These are phyloP conservation scores for Ochotona princeps DNA, from an alignment of 2,113 vertebrate species.

Conservation along the genomic window DNA sequence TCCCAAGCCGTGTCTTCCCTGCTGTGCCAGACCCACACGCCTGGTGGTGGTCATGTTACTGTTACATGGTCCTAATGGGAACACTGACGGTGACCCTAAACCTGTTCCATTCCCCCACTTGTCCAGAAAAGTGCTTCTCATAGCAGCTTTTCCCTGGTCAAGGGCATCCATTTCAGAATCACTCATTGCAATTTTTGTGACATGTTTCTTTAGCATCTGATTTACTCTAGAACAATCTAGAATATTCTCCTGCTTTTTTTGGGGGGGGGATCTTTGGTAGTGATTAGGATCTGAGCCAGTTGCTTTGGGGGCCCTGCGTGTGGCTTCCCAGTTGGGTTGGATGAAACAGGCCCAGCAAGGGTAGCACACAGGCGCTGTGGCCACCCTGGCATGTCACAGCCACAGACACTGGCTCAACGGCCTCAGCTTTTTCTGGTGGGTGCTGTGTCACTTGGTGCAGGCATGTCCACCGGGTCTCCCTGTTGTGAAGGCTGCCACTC, in stretches of 20 bases:
- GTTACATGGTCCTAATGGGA: conserved; percentile 1
- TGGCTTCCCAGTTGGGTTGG: not conserved
- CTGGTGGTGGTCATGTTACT: too few relatives aligned
- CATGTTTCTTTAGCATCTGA: not conserved
- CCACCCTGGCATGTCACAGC: too few relatives aligned
- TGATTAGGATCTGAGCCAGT: not conserved
- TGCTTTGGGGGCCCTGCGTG: not conserved
- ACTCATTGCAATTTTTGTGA: not conserved
- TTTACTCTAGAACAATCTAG: not conserved
- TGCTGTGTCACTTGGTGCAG: not conserved
- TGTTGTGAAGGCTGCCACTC: not conserved
- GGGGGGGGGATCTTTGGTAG: not conserved
- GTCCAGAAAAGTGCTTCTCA: conserved; percentile 17
- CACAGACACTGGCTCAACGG: not conserved
- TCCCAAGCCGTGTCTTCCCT: too few relatives aligned
- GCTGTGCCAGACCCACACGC: too few relatives aligned
- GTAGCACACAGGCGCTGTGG: too few relatives aligned
- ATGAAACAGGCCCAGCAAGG: too few relatives aligned
- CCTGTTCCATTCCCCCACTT: not conserved
- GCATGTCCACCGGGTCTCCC: not conserved
- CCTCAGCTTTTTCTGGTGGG: too few relatives aligned
- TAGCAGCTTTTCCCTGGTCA: not conserved
- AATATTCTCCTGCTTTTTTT: not conserved
- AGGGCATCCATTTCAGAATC: conserved; percentile 43
- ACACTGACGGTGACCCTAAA: not conserved